A percentile compares a stretch with the other conserved stretches of the same genome.
Evolutionary conservation across 2,797 vertebrate genomes (phyloP).

Genomic region (Limnodromus scolopaceus): DNA sequence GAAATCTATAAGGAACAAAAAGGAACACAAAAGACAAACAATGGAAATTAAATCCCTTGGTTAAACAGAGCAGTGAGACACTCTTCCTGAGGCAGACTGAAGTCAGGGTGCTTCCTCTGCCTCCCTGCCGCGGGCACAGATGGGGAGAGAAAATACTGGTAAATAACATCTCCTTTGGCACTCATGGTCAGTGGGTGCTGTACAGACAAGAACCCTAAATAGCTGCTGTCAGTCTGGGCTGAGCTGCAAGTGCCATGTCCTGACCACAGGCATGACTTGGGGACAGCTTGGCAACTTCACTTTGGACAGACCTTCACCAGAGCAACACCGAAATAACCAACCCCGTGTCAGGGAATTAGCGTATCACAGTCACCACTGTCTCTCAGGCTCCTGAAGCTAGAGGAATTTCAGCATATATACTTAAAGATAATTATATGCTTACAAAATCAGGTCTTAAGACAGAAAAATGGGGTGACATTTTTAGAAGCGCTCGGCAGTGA

Average conservation of each 20-base stretch:
- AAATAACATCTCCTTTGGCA: not conserved
- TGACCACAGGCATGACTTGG: not conserved
- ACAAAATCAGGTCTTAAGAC: not conserved
- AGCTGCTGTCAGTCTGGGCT: not conserved
- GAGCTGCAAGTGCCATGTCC: not conserved
- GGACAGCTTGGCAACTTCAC: not conserved
- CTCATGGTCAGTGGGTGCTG: too few relatives aligned
- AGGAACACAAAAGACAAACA: not conserved
- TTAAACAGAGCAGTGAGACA: not conserved
- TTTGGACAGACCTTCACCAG: not conserved
- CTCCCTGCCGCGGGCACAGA: not conserved
- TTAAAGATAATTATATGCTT: not conserved
- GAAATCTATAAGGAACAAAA: not conserved
- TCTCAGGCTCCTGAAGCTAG: not conserved
- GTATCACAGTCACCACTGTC: accelerated
- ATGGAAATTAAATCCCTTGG: constrained; percentile 14
- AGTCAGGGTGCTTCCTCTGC: not conserved
- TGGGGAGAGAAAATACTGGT: accelerated
- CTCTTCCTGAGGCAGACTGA: not conserved
- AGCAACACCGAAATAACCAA: accelerated
- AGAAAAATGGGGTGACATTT: constrained; percentile 13
- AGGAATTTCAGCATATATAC: not conserved
- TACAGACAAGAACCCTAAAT: not conserved
- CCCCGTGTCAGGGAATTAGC: not conserved
- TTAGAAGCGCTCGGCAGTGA: not conserved